Percentiles rank a stretch among this genome's conserved stretches.
These are phyloP conservation scores for Diaphora mendica DNA, from an alignment of 2,888 invertebrate genomes.

Conservation along the genomic window DNA sequence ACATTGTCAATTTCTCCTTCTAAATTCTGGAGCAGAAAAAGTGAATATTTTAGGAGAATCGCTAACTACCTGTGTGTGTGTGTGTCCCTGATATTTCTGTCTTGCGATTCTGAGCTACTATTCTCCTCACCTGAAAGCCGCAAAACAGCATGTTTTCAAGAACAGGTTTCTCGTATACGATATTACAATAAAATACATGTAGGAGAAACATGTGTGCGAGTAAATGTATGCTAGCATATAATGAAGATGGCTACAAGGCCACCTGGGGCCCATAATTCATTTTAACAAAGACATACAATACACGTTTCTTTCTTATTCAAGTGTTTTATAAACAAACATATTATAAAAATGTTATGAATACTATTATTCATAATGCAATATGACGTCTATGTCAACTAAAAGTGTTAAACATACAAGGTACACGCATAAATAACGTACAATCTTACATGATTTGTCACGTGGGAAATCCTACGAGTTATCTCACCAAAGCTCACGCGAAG, in stretches of 20 bases:
- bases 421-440: neutral
- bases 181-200: neutral
- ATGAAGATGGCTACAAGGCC: slow-evolving; percentile 16
- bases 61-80: neutral
- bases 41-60: neutral
- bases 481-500: no score
- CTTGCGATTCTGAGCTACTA: neutral
- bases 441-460: no score
- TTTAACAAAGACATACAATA: slow-evolving; percentile 17
- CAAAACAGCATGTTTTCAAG: neutral
- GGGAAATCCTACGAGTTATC: no score
- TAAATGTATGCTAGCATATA: slow-evolving; percentile 14
- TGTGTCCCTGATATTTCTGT: neutral
- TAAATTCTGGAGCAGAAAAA: no score
- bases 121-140: neutral
- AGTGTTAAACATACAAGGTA: neutral
- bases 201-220: slow-evolving; percentile 8
- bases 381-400: neutral
- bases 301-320: neutral
- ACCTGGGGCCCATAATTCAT: slow-evolving; percentile 21
- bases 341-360: neutral
- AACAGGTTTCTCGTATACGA: neutral
- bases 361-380: neutral
- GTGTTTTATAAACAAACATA: neutral
- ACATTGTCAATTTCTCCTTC: no score